These are phyloP conservation scores for Anisognathus igniventris DNA, from an alignment of 2,797 vertebrate species.

Conservation along the genomic window DNA sequence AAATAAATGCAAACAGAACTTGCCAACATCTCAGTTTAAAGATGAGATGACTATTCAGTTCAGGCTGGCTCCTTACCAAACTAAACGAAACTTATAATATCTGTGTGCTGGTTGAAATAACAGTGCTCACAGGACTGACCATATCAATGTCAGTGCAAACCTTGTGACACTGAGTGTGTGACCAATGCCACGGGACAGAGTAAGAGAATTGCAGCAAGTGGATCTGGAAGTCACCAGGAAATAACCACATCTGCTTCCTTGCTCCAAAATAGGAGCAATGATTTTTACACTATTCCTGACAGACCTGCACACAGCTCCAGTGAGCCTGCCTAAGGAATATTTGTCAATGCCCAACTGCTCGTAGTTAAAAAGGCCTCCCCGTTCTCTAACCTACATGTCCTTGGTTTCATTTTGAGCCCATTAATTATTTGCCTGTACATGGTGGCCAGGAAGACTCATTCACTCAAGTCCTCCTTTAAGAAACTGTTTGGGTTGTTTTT, in stretches of 20 bases:
- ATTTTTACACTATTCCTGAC: background rate
- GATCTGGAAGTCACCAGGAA: background rate
- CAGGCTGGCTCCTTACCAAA: background rate
- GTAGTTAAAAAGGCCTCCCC: background rate
- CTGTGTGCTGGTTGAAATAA: background rate
- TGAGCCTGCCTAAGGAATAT: background rate
- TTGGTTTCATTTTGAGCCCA: background rate
- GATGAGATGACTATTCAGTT: background rate
- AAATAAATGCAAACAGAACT: background rate
- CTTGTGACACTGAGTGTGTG: background rate
- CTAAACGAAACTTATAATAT: background rate
- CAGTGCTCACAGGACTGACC: background rate
- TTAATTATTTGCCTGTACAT: background rate
- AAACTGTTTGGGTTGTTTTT: background rate
- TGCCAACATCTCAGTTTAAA: background rate
- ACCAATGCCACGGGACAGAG: background rate
- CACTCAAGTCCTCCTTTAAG: background rate
- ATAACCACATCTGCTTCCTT: background rate
- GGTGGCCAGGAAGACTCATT: background rate
- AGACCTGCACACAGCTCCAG: background rate
- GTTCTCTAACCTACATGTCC: background rate
- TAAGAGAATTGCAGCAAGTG: background rate
- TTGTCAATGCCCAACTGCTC: background rate
- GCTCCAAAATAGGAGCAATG: background rate
- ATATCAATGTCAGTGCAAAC: background rate